A percentile compares a stretch with the other conserved stretches of the same genome.
phyloP scores from a whole-genome alignment of 1,140 invertebrate genomes.

The Leptinotarsa undecemlineata region DNA sequence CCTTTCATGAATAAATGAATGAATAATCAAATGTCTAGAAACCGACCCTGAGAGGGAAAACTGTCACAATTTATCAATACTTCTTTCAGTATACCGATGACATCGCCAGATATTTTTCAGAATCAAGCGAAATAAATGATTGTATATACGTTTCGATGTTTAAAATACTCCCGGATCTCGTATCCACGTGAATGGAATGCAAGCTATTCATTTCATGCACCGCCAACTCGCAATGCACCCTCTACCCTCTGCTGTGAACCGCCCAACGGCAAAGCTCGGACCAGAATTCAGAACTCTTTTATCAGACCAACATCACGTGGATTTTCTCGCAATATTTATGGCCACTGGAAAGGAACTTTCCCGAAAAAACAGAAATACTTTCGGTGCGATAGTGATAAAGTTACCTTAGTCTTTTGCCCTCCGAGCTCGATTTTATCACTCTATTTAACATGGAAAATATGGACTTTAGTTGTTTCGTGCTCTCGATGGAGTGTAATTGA shows the following conservation, averaged over 20 bases:
- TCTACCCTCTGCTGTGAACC: not conserved
- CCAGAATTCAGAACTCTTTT: slow-evolving; percentile 23
- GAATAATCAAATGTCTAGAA: too few species aligned
- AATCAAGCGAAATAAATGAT: slow-evolving; percentile 20
- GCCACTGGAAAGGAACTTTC: slow-evolving; percentile 19
- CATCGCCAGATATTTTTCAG: slow-evolving; percentile 11
- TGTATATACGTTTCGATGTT: slow-evolving; percentile 12
- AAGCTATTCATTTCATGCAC: slow-evolving; percentile 27
- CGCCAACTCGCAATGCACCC: slow-evolving; percentile 22
- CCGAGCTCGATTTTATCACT: slow-evolving; percentile 20
- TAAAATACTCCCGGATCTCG: slow-evolving; percentile 10
- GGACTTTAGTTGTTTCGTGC: slow-evolving; percentile 12
- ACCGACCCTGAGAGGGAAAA: not conserved
- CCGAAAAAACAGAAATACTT: slow-evolving; percentile 26
- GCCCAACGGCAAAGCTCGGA: slow-evolving; percentile 4
- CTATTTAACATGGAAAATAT: slow-evolving; percentile 27
- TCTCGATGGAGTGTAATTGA: not conserved
- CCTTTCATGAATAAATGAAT: too few species aligned
- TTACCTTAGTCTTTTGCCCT: slow-evolving; percentile 22
- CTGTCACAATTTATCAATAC: not conserved
- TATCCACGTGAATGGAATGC: slow-evolving; percentile 21
- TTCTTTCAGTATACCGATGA: slow-evolving; percentile 4
- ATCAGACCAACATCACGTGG: slow-evolving; percentile 24
- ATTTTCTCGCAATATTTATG: slow-evolving; percentile 23
- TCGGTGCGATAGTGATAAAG: slow-evolving; percentile 26